Evolutionary conservation across 2,797 vertebrate genomes (phyloP).

Genomic region (Sebastes iracundus): DNA sequence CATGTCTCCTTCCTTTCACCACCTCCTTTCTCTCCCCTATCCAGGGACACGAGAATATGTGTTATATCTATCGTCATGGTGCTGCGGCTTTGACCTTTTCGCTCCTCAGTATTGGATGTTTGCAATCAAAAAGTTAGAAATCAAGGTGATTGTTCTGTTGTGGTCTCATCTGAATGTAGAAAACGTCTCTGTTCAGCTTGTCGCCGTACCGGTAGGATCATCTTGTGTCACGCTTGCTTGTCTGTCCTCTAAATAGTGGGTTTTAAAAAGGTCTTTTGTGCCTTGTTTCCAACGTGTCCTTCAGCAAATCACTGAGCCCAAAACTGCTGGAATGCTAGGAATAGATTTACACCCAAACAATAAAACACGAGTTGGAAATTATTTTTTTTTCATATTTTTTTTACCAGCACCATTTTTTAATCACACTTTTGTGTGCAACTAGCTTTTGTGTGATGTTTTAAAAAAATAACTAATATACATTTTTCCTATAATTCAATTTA

Average conservation of each 20-base stretch:
- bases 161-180: slow-evolving; percentile 46
- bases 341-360: background rate
- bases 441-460: background rate
- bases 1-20: slow-evolving; percentile 57
- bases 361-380: background rate
- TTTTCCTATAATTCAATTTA: background rate
- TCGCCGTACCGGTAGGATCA: background rate
- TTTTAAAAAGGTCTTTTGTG: slow-evolving; percentile 12
- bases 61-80: slow-evolving; percentile 58
- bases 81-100: slow-evolving; percentile 58
- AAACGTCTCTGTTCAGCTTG: background rate
- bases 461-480: background rate
- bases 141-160: slow-evolving; percentile 40
- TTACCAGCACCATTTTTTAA: background rate
- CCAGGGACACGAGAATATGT: slow-evolving; percentile 61
- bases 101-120: slow-evolving; percentile 35
- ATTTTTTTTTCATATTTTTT: background rate
- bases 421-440: background rate
- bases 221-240: slow-evolving; percentile 5
- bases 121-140: slow-evolving; percentile 59
- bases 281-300: slow-evolving; percentile 24
- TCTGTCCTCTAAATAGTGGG: background rate
- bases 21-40: slow-evolving; percentile 54
- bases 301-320: slow-evolving; percentile 8
- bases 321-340: background rate